Conservation (phyloP, 2,113 vertebrate species). For the Syngnathus floridae region DNA sequence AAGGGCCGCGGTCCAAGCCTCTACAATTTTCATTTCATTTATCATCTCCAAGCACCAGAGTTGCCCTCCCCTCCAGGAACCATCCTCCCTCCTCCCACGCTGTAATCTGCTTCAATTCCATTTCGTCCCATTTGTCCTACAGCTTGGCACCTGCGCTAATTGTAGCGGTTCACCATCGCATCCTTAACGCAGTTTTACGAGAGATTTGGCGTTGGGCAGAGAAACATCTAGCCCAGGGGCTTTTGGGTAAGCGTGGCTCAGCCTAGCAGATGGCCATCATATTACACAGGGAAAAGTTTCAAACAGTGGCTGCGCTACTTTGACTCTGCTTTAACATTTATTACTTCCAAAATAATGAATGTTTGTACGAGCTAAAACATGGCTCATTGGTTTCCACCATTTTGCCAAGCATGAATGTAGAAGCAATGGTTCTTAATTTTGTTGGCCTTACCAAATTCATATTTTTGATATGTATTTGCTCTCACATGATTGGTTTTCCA, state of each 20-base stretch:
- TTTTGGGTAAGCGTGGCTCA: constrained; percentile 62
- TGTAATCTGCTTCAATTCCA: constrained; percentile 69
- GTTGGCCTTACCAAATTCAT: too few species aligned
- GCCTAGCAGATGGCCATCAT: constrained; percentile 71
- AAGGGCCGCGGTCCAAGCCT: constrained; percentile 58
- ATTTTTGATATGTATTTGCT: too few species aligned
- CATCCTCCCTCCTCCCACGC: constrained; percentile 40
- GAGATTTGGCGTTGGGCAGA: constrained; percentile 42
- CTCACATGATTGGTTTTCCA: too few species aligned
- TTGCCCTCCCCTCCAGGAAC: background rate
- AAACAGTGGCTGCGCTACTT: constrained; percentile 35
- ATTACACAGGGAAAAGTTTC: constrained; percentile 59
- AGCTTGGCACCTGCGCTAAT: constrained; percentile 68
- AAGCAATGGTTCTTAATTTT: too few species aligned
- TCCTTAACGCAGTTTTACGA: constrained; percentile 62
- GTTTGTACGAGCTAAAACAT: too few species aligned
- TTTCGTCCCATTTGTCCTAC: constrained; percentile 69
- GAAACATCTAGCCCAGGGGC: constrained; percentile 66
- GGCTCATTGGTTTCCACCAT: too few species aligned
- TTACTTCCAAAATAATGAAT: too few species aligned
- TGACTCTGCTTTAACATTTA: too few species aligned
- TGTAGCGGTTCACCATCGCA: constrained; percentile 59
- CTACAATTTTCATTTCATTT: constrained; percentile 22
- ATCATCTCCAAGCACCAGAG: constrained; percentile 27
- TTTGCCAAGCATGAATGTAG: too few species aligned